These are phyloP conservation scores for cattle (Bos taurus) DNA, from an alignment of 2,113 vertebrate genomes.

Conservation along the genomic window DNA sequence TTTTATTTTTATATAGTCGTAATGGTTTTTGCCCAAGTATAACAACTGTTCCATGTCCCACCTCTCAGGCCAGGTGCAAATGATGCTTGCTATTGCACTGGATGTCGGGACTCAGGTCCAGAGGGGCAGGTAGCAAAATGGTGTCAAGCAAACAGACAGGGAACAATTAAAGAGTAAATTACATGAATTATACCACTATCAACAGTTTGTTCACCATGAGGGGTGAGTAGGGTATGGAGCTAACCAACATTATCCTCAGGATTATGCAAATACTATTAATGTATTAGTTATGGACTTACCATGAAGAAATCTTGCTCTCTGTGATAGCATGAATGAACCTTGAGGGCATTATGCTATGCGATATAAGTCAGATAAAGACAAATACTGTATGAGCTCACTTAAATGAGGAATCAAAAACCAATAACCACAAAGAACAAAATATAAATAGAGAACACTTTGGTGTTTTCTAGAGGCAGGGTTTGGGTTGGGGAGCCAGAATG, in stretches of 20 bases:
- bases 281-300: neutral
- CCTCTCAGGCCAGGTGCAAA: neutral
- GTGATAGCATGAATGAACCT: neutral
- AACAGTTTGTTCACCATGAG: neutral
- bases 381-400: neutral
- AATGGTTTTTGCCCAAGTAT: neutral
- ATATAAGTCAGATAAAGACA: neutral
- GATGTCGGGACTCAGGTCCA: neutral
- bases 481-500: neutral
- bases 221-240: neutral
- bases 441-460: neutral
- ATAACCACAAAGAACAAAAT: neutral
- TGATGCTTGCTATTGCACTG: neutral
- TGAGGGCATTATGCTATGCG: accelerated
- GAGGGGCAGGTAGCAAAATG: neutral
- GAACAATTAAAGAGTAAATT: neutral
- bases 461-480: neutral
- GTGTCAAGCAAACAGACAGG: neutral
- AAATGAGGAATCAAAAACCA: neutral
- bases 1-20: no score
- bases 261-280: neutral
- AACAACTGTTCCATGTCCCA: neutral
- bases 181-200: neutral
- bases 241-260: neutral
- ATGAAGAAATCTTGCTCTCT: neutral